Percentiles rank a stretch among this genome's conserved stretches.
These are phyloP conservation scores for Grapholita molesta DNA, from an alignment of 1,140 invertebrate genomes.

Conservation along the genomic window DNA sequence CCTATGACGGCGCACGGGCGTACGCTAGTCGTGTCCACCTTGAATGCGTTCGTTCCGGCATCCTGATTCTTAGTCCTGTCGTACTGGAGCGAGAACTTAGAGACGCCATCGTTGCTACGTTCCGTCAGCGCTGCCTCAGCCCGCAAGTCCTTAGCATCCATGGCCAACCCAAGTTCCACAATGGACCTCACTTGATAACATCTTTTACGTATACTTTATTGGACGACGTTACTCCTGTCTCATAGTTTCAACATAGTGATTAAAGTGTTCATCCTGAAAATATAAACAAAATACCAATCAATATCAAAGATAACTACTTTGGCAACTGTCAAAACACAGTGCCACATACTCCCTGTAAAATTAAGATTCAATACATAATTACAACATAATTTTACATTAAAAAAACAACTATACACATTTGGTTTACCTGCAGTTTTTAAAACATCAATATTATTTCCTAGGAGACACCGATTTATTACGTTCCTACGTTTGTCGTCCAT, in stretches of 20 bases:
- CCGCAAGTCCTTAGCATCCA: conserved; percentile 69
- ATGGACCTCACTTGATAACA: conserved; percentile 27
- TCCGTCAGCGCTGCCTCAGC: conserved; percentile 48
- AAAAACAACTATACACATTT: conserved; percentile 36
- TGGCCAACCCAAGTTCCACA: conserved; percentile 38
- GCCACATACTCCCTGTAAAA: conserved; percentile 61
- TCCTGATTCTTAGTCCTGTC: conserved; percentile 62
- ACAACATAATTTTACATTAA: conserved; percentile 12
- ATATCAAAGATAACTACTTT: conserved; percentile 37
- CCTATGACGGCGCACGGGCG: conserved; percentile 75
- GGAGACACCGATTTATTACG: conserved; percentile 75
- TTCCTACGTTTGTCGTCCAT: conserved; percentile 50
- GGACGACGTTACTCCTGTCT: not conserved
- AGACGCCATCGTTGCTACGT: conserved; percentile 55
- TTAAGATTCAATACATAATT: not conserved
- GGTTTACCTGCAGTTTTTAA: conserved; percentile 40
- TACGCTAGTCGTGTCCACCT: conserved; percentile 52
- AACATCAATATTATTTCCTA: conserved; percentile 75
- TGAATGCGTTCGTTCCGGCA: conserved; percentile 56
- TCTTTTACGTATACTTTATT: conserved; percentile 21
- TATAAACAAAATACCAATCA: conserved; percentile 68
- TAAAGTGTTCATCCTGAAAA: conserved; percentile 57
- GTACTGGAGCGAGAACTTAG: conserved; percentile 47
- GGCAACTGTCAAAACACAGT: conserved; percentile 75
- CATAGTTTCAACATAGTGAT: conserved; percentile 4